Evolutionary conservation across 2,113 vertebrate species (phyloP).

Genomic region (Calyptommatus sinebrachiatus): DNA sequence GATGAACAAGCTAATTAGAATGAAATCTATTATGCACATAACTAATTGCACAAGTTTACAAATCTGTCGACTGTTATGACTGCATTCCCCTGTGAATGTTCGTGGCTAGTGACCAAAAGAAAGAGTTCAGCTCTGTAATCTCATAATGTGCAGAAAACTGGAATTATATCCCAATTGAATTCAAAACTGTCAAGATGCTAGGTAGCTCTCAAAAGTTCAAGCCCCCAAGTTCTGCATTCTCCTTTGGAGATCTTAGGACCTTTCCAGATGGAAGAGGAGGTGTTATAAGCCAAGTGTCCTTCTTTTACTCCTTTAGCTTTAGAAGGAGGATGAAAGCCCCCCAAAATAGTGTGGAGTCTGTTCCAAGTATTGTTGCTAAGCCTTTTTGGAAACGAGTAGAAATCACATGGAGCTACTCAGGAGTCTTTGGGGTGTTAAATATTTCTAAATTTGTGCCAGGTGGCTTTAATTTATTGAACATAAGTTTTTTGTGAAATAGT

Average conservation of each 20-base stretch:
- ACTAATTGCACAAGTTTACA: constrained; percentile 63
- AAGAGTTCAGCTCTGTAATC: constrained; percentile 52
- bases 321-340: not conserved
- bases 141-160: constrained; percentile 48
- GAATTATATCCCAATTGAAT: constrained; percentile 67
- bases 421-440: constrained; percentile 60
- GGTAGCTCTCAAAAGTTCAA: constrained; percentile 53
- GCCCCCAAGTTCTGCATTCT: constrained; percentile 66
- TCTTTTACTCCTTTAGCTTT: constrained; percentile 19
- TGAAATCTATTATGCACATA: constrained; percentile 71
- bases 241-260: constrained; percentile 56
- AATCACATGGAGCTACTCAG: constrained; percentile 60
- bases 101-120: constrained; percentile 60
- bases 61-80: constrained; percentile 67
- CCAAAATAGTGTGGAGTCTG: constrained; percentile 20
- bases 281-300: constrained; percentile 42
- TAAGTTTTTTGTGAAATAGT: constrained; percentile 69
- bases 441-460: constrained; percentile 67
- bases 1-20: constrained; percentile 64
- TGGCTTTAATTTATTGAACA: constrained; percentile 69
- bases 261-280: constrained; percentile 46
- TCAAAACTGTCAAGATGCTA: constrained; percentile 72
- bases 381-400: constrained; percentile 66
- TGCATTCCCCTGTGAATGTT: constrained; percentile 49
- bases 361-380: constrained; percentile 51